Percentiles rank a stretch among this genome's conserved stretches.
These are phyloP conservation scores for Leptopterna dolabrata DNA, from an alignment of 2,888 invertebrate genomes.

Conservation along the genomic window DNA sequence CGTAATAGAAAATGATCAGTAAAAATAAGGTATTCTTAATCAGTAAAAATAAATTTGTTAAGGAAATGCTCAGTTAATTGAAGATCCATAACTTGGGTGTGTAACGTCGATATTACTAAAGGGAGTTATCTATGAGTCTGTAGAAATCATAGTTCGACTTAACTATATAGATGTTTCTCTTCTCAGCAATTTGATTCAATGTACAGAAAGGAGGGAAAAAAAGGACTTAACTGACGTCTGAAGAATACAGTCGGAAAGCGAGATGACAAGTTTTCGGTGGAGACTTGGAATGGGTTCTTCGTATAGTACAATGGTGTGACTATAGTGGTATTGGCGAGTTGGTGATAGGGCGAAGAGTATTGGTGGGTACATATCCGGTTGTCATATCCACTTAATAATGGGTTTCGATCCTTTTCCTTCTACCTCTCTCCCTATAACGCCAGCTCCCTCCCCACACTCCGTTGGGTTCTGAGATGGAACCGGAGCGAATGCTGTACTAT, in stretches of 20 bases:
- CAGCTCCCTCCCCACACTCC: not conserved
- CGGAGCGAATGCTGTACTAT: constrained; percentile 8
- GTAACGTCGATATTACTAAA: no score
- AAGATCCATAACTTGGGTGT: no score
- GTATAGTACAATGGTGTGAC: not conserved
- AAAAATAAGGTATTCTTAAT: no score
- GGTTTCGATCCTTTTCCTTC: constrained; percentile 3
- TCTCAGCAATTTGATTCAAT: not conserved
- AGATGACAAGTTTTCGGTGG: not conserved
- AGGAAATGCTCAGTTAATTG: no score
- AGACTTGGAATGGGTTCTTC: not conserved
- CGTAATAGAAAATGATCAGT: no score
- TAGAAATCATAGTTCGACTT: no score
- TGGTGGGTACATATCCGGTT: constrained; percentile 20
- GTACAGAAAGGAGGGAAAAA: not conserved
- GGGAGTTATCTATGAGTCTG: no score
- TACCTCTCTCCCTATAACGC: not conserved
- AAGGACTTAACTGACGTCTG: not conserved
- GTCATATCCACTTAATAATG: constrained; percentile 31
- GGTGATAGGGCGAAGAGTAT: not conserved
- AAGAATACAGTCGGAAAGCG: not conserved
- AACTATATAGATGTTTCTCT: no score
- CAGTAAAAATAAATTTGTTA: no score
- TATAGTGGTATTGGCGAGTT: not conserved
- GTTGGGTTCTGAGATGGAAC: not conserved